Evolutionary conservation across 1,140 invertebrate species (phyloP), one percentile per base, ranked within the genome.

Genomic region (Drosophila mojavensis): DNA sequence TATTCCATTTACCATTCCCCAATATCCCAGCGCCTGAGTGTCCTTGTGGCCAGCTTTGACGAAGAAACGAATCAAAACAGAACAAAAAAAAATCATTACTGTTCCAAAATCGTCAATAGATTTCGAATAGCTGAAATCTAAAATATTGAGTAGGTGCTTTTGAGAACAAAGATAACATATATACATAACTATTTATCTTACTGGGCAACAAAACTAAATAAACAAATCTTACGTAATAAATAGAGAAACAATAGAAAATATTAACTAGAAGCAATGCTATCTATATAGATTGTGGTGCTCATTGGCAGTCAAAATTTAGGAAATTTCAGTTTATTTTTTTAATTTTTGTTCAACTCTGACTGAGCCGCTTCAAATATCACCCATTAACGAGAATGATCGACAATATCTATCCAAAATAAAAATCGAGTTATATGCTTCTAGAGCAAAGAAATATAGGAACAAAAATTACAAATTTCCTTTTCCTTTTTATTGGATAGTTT

Each of bases 61-160:
- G 20, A 59, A n/a, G 20, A 15, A 48, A 47, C 33, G 30, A 54
- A 67, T 67, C 48, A 59, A 67, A 53, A 33, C 53, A 54, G 30
- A 17, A 15, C 10, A 24, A 15, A 36, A 55, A 36, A 55, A 47
- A 64, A 26, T 39, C 39, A 33, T 15, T 39, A 13, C 5, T 28
- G 56, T 30, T 53, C 39, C 47, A 70, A 63, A 45, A 64, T 70
- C 43, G 36, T 58, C 54, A 13, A 51, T 51, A 71, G 67, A 56
- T 24, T 55, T 51, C 48, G 15, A 41, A 10, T 15, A 61, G 6
- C 9, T 33, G n/a, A 60, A 2, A 47, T n/a, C 4, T 26, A 30
- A 48, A 11, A 45, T 55, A 54, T 26, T 62, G 15, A 6, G 39
- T 71, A 66, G 62, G 63, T 72, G 63, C 67, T 63, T 63, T 13